Base-by-base conservation (phyloP, 2,797 vertebrate genomes). In the Sebastes trivittatus region DNA sequence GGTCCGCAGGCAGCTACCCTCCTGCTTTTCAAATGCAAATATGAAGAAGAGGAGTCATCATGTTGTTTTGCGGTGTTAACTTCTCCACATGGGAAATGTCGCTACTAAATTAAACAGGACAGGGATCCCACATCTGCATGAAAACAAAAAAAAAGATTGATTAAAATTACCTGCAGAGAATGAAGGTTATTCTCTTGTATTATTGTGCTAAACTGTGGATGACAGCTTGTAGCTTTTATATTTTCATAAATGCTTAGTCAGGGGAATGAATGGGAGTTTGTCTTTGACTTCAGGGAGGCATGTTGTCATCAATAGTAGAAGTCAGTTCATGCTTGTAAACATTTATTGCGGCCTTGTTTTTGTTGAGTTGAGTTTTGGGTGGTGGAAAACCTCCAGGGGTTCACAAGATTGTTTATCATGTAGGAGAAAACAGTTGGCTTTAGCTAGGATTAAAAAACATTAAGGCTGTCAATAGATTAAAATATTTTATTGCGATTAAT, bases 11-110 rank as follows among this genome's bases (percentile, higher is more conserved):
- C 54, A 29, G 63, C 25, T 42, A 62, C 46, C 66, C 58, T 74
- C 27, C 60, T 63, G 59, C 36, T 74, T 65, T 62, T 56, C n/a
- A 65, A 81, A 73, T 78, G 70, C 61, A 74, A 61, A 66, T 55
- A 77, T 64, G 25, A 56, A 49, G 27, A 75, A 4, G 52, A 70
- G 55, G 58, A 82, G 64, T 77, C 22, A n/a, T 70, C 49, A 2
- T 54, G 56, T 77, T 55, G 36, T 66, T 68, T 58, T 46, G 2
- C 34, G 32, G 29, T 32, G 55, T 77, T 77, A 65, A 71, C 56
- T n/a, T 73, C 75, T 69, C 63, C 67, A 49, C 72, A 13, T 42
- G 74, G 59, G 65, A 32, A 77, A 22, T n/a, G 9, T 23, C 5
- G 1, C 30, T 32, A n/a, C 42, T 71, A 46, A 59, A 77, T 76